Evolutionary conservation across 1,140 invertebrate genomes (phyloP).

Genomic region (Brachionus plicatilis): DNA sequence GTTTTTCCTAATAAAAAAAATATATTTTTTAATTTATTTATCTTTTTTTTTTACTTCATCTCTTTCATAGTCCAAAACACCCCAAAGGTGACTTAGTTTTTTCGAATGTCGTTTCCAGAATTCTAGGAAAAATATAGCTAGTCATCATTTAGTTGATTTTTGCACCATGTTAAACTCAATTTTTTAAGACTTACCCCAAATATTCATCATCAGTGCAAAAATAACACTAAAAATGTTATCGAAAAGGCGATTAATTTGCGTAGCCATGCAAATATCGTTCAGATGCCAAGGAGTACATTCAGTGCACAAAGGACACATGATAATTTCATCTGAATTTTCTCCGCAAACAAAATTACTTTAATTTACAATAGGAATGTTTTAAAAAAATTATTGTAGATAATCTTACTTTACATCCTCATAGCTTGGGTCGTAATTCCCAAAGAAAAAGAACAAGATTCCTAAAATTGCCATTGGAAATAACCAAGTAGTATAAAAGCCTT

Average conservation of each 20-base stretch:
- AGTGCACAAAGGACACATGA: slow-evolving; percentile 35
- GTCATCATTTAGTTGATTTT: background rate
- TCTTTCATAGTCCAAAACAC: slow-evolving; percentile 69
- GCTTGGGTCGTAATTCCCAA: background rate
- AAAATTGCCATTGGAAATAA: slow-evolving; percentile 24
- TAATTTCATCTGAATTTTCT: slow-evolving; percentile 37
- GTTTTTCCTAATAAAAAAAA: slow-evolving; percentile 42
- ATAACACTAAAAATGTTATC: slow-evolving; percentile 71
- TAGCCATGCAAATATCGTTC: slow-evolving; percentile 66
- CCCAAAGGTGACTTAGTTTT: slow-evolving; percentile 90
- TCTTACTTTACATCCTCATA: background rate
- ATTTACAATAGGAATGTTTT: background rate
- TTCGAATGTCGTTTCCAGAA: slow-evolving; percentile 89
- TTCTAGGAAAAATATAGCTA: slow-evolving; percentile 88
- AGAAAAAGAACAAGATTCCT: slow-evolving; percentile 3
- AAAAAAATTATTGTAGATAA: background rate
- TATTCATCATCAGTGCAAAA: slow-evolving; percentile 70
- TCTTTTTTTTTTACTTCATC: slow-evolving; percentile 61
- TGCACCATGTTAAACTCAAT: background rate
- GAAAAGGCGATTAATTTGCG: slow-evolving; percentile 66
- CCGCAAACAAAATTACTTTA: slow-evolving; percentile 19
- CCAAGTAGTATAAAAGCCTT: slow-evolving; percentile 40
- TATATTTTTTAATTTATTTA: background rate
- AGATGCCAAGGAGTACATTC: slow-evolving; percentile 67
- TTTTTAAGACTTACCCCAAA: slow-evolving; percentile 62